Conservation (phyloP, 2,797 vertebrate species). For the Salmo trutta region DNA sequence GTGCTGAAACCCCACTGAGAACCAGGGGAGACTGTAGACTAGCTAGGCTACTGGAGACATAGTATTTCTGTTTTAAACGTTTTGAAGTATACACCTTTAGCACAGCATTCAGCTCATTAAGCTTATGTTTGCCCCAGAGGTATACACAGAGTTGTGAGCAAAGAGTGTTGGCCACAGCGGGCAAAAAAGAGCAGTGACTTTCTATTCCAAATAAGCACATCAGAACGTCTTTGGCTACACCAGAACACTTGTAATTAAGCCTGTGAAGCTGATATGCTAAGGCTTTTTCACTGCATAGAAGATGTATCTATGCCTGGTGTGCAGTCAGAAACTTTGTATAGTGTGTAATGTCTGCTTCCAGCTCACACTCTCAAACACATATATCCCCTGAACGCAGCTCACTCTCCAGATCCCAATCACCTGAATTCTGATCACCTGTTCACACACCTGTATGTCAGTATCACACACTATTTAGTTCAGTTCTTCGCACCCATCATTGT, state of each 20-base stretch:
- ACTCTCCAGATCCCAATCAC: too few species aligned
- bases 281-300: neutral
- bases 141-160: neutral
- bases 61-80: too few species aligned
- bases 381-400: too few species aligned
- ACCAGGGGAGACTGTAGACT: neutral
- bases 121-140: neutral
- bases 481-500: too few species aligned
- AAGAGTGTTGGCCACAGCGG: neutral
- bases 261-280: neutral
- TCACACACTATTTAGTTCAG: too few species aligned
- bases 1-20: conserved; percentile 18
- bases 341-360: too few species aligned
- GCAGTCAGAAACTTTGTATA: neutral
- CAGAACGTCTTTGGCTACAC: neutral
- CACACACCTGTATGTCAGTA: too few species aligned
- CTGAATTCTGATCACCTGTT: too few species aligned
- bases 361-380: too few species aligned
- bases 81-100: too few species aligned
- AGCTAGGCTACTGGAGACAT: too few species aligned
- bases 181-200: neutral
- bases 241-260: neutral
- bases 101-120: too few species aligned
- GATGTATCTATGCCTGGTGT: neutral
- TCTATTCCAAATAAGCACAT: neutral